Evolutionary conservation across 2,888 invertebrate species (phyloP).

Genomic region (Junonia oenone): DNA sequence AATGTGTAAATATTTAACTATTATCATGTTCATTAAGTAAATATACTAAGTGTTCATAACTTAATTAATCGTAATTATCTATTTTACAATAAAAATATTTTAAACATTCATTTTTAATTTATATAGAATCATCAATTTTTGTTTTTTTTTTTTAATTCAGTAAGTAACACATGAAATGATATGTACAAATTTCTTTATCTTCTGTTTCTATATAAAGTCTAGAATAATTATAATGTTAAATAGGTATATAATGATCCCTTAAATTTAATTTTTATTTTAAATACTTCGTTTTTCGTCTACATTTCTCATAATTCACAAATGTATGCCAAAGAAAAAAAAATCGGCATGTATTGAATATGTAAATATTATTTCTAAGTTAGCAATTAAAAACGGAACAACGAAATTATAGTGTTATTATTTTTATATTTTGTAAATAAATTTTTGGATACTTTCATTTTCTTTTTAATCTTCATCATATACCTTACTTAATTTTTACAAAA

Average conservation of each 20-base stretch:
- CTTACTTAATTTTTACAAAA: background rate
- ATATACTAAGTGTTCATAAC: background rate
- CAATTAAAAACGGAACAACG: conserved; percentile 20
- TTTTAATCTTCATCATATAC: background rate
- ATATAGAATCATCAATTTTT: no score
- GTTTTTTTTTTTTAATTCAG: background rate
- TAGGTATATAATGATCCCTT: no score
- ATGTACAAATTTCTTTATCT: no score
- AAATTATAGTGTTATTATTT: conserved; percentile 16
- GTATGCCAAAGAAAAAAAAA: conserved; percentile 27
- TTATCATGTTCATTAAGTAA: background rate
- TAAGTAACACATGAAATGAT: no score
- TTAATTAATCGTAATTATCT: background rate
- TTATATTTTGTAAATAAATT: conserved; percentile 38
- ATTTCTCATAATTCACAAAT: conserved; percentile 9
- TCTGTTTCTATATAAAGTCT: no score
- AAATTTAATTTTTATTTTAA: background rate
- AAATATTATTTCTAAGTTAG: conserved; percentile 21
- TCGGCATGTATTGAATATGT: conserved; percentile 26
- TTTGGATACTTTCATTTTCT: background rate
- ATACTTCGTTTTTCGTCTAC: no score
- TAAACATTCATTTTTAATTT: background rate
- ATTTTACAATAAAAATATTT: background rate
- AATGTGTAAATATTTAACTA: background rate
- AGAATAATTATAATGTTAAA: no score